A percentile compares a stretch with the other conserved stretches of the same genome.
These are phyloP conservation scores for Thunnus albacares DNA, from an alignment of 2,797 vertebrate species.

Conservation along the genomic window DNA sequence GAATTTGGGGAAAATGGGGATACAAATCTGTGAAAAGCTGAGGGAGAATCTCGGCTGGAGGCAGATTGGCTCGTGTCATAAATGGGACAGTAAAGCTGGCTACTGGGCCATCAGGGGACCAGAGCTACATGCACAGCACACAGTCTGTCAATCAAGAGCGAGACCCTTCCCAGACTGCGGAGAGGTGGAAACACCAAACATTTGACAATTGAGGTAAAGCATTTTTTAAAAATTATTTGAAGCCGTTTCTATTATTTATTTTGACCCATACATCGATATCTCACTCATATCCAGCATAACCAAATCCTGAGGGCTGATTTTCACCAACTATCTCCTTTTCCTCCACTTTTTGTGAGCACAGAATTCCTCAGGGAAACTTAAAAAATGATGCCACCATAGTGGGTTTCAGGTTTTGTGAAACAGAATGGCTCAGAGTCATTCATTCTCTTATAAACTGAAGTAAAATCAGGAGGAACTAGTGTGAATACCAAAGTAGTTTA, in stretches of 20 bases:
- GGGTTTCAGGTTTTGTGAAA: slow-evolving; percentile 34
- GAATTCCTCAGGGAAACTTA: slow-evolving; percentile 24
- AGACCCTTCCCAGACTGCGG: slow-evolving; percentile 52
- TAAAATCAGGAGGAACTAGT: not conserved
- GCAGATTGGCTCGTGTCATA: slow-evolving; percentile 87
- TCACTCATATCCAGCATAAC: slow-evolving; percentile 44
- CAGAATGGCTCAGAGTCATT: slow-evolving; percentile 13
- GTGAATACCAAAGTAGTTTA: not conserved
- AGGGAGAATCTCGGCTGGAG: slow-evolving; percentile 84
- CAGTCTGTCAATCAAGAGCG: slow-evolving; percentile 90
- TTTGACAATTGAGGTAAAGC: slow-evolving; percentile 49
- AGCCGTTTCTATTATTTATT: slow-evolving; percentile 53
- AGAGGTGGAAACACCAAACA: slow-evolving; percentile 41
- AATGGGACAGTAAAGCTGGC: slow-evolving; percentile 81
- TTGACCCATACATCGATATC: slow-evolving; percentile 44
- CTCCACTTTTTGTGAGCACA: slow-evolving; percentile 9
- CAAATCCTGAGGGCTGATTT: slow-evolving; percentile 43
- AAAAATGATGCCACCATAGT: slow-evolving; percentile 17
- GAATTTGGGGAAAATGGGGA: slow-evolving; percentile 87
- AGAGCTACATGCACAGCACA: slow-evolving; percentile 68
- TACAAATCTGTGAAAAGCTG: slow-evolving; percentile 87
- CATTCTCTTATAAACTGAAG: slow-evolving; percentile 18
- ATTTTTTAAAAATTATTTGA: slow-evolving; percentile 25
- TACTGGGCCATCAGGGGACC: slow-evolving; percentile 76
- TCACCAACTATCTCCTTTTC: slow-evolving; percentile 17